Percentiles rank a stretch among this genome's conserved stretches.
phyloP scores from a whole-genome alignment of 2,113 vertebrate genomes.

The Regulus satrapa region DNA sequence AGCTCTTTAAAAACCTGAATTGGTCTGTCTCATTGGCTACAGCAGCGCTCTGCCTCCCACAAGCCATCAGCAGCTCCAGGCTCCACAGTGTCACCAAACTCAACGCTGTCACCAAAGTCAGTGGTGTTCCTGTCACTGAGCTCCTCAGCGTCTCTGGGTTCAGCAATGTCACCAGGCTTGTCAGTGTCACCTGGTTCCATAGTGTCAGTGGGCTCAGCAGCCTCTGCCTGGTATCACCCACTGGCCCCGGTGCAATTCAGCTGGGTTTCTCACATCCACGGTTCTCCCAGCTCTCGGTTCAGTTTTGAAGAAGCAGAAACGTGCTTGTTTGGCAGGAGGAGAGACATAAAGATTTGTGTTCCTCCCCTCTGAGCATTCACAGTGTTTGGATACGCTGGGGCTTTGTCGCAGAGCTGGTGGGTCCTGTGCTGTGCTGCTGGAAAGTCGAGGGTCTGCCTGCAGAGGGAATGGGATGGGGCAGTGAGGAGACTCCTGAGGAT shows the following conservation, averaged over 20 bases:
- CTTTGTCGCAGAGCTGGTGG: fast-evolving
- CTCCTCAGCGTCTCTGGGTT: background rate
- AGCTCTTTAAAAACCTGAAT: background rate
- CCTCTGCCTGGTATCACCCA: background rate
- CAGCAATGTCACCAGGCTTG: background rate
- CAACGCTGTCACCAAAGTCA: fast-evolving
- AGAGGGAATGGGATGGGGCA: fast-evolving
- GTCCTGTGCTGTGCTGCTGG: background rate
- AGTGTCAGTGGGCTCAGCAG: fast-evolving
- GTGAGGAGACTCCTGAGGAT: background rate
- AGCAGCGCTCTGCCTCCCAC: fast-evolving
- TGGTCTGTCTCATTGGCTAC: fast-evolving
- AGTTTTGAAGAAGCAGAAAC: background rate
- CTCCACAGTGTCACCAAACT: fast-evolving
- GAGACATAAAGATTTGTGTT: background rate
- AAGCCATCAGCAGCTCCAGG: fast-evolving
- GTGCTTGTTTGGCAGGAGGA: background rate
- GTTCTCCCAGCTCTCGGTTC: background rate
- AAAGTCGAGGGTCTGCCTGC: fast-evolving
- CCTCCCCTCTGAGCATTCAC: background rate
- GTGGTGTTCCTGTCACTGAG: background rate
- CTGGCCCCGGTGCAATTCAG: fast-evolving
- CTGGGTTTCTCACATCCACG: fast-evolving
- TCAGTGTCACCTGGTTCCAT: too few relatives aligned
- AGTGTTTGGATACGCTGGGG: fast-evolving